Evolutionary conservation across 1,140 invertebrate genomes (phyloP).

Genomic region (Pollicipes pollicipes): DNA sequence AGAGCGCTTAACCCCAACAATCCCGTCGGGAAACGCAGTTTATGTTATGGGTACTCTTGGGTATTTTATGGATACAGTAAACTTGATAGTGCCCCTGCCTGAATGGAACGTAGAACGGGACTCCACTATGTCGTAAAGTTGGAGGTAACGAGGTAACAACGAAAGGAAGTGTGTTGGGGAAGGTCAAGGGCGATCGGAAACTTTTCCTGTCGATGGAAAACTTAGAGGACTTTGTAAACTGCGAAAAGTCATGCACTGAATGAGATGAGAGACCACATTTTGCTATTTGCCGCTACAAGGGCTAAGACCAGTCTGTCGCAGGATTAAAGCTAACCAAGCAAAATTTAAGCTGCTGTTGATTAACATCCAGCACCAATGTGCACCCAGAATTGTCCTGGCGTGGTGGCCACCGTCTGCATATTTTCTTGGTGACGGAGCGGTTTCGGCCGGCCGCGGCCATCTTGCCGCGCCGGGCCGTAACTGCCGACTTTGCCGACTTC

Average conservation of each 20-base stretch:
- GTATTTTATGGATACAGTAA: slow-evolving; percentile 1
- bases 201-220: neutral
- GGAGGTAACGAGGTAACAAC: neutral
- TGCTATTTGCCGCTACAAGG: too few relatives aligned
- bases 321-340: too few relatives aligned
- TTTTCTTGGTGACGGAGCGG: too few relatives aligned
- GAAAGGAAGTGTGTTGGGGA: neutral
- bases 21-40: neutral
- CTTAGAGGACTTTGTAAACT: neutral
- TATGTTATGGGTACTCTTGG: neutral
- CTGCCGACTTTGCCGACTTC: neutral
- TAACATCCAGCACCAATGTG: too few relatives aligned
- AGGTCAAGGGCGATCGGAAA: neutral
- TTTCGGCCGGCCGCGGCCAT: neutral
- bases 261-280: neutral
- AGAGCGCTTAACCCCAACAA: neutral
- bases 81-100: neutral
- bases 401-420: too few relatives aligned
- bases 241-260: neutral
- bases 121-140: neutral
- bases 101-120: neutral
- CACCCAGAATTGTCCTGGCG: too few relatives aligned
- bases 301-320: too few relatives aligned
- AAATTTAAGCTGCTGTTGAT: too few relatives aligned
- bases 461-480: neutral